Percentiles rank a stretch among this genome's conserved stretches.
Evolutionary conservation across 2,888 invertebrate genomes (phyloP).

Genomic region (Macaria liturata): DNA sequence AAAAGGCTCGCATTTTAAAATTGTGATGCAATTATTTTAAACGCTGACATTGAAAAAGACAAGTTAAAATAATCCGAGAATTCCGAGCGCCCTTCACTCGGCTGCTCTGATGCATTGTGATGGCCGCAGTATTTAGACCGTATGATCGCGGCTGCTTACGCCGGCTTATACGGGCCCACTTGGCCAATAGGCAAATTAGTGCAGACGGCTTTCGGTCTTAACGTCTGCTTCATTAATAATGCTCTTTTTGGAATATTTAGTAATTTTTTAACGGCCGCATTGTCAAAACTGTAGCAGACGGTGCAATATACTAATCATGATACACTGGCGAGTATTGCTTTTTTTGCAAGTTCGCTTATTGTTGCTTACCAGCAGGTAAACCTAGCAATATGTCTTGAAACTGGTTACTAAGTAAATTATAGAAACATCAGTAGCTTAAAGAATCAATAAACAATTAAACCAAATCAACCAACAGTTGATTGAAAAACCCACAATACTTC

Average conservation of each 20-base stretch:
- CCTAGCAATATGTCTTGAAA: too few species aligned
- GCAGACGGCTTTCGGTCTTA: conserved; percentile 32
- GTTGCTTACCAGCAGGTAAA: too few species aligned
- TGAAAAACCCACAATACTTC: too few species aligned
- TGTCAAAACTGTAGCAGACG: too few species aligned
- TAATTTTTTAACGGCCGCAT: too few species aligned
- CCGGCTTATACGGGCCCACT: conserved; percentile 53
- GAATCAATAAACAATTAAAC: too few species aligned
- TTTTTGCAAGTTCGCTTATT: too few species aligned
- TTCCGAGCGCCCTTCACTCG: conserved; percentile 79
- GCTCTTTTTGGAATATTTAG: conserved; percentile 11
- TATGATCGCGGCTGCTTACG: conserved; percentile 63
- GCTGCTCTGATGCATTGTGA: conserved; percentile 78
- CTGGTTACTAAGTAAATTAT: too few species aligned
- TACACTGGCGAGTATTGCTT: too few species aligned
- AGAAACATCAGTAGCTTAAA: too few species aligned
- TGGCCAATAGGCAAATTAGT: conserved; percentile 40
- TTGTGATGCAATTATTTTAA: conserved; percentile 84
- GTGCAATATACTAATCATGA: too few species aligned
- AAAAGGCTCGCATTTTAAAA: conserved; percentile 79
- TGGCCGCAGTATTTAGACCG: conserved; percentile 76
- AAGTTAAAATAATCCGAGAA: conserved; percentile 82
- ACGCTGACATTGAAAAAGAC: conserved; percentile 83
- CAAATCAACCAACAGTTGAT: background rate
- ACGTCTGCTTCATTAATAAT: conserved; percentile 25